phyloP scores from a whole-genome alignment of 2,888 invertebrate genomes.

The Ypsolopha sequella region DNA sequence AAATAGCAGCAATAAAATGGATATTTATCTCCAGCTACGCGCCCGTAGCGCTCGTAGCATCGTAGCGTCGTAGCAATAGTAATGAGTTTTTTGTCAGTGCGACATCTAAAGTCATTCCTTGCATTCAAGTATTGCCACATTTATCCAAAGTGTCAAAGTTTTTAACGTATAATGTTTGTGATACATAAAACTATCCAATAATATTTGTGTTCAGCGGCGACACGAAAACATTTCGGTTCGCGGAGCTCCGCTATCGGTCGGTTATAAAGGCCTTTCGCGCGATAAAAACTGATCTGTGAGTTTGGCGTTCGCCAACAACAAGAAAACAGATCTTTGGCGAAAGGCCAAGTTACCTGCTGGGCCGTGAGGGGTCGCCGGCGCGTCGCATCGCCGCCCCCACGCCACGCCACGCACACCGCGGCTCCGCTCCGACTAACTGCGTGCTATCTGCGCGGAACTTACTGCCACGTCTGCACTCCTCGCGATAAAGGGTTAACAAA shows the following conservation, averaged over 20 bases:
- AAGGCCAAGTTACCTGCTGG: constrained; percentile 56
- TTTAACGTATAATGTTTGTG: constrained; percentile 64
- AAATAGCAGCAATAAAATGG: neutral
- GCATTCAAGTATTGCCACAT: constrained; percentile 2
- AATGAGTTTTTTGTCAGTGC: neutral
- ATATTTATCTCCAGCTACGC: neutral
- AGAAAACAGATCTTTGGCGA: constrained; percentile 67
- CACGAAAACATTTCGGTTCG: constrained; percentile 53
- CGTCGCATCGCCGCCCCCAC: constrained; percentile 20
- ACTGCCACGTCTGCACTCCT: constrained; percentile 26
- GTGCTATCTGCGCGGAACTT: constrained; percentile 12
- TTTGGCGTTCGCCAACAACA: constrained; percentile 55
- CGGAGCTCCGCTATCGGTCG: constrained; percentile 55
- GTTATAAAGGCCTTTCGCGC: constrained; percentile 69
- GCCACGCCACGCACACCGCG: constrained; percentile 6
- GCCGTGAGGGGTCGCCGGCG: constrained; percentile 21
- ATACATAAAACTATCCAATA: constrained; percentile 66
- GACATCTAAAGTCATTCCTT: neutral
- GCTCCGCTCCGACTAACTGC: constrained; percentile 8
- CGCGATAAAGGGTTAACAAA: constrained; percentile 63
- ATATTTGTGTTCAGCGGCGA: constrained; percentile 60
- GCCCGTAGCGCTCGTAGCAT: neutral
- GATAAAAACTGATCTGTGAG: constrained; percentile 72
- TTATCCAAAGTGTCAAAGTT: constrained; percentile 48
- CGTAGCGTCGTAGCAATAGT: neutral